Base-by-base conservation (phyloP, 2,113 vertebrate species). In the Leptosomus discolor region DNA sequence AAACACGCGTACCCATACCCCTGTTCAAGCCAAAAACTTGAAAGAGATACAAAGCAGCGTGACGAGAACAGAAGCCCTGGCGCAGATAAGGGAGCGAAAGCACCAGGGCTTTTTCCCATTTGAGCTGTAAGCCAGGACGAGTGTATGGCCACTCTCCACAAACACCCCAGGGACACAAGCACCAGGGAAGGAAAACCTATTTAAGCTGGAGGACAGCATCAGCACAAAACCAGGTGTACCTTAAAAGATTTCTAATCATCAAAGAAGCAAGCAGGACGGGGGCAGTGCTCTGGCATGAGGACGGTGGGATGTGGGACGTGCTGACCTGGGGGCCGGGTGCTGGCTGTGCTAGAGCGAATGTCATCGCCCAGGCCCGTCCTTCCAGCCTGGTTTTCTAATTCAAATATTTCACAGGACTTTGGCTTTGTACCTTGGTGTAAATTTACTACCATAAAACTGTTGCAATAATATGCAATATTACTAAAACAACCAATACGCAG, bases 251-350 rank as follows among this genome's bases (percentile, higher is more conserved):
- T 37, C 37, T 30, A 9, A 19, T n/a, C 54, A 9, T 21, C 48
- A 56, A 34, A 87, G 92, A 0, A 50, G 43, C 7, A 15, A 67
- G 23, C 8, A 80, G 8, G 2, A 6, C 0, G 4, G 15, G 71
- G 75, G 32, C 83, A 91, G 73, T 2, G 6, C 81, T 56, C 34
- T 15, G 91, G 53, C 1, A 15, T 50, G 34, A 80, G 15, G 45
- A 16, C 0, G 0, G 11, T 15, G 65, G 45, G 57, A 63, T 1
- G 3, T 0, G 0, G 75, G 89, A 56, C 0, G 3, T 27, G 29
- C 50, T 16, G n/a, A 17, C 29, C 56, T 8, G 19, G 32, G 32
- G 29, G 19, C 51, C 1, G 17, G 71, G 51, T 17, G 26, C 37
- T 16, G 54, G 58, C 51, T 43, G 26, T 8, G 45, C 57, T 36